Conservation (phyloP, 1,140 invertebrate species). For the Leptopilina boulardi region DNA sequence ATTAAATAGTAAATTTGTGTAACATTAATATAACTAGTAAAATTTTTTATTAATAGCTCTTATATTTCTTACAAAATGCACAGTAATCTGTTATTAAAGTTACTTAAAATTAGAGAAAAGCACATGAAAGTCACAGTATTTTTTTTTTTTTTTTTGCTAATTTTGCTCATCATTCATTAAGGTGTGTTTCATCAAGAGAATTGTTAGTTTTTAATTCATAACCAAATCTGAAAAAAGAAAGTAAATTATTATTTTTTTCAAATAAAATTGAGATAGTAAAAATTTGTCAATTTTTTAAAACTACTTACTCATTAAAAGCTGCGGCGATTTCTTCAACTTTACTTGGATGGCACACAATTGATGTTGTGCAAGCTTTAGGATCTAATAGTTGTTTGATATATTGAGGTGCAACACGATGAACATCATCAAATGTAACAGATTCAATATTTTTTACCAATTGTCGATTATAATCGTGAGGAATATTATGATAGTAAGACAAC, state of each 20-base stretch:
- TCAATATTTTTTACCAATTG: conserved; percentile 83
- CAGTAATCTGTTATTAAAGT: background rate
- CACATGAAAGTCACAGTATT: conserved; percentile 14
- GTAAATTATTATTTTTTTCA: conserved; percentile 38
- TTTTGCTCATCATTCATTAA: conserved; percentile 67
- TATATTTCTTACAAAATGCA: conserved; percentile 9
- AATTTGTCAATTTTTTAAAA: conserved; percentile 67
- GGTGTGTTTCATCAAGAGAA: conserved; percentile 77
- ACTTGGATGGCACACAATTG: conserved; percentile 86
- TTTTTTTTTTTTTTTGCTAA: conserved; percentile 30
- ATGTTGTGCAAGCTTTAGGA: conserved; percentile 77
- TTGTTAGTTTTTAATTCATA: conserved; percentile 74
- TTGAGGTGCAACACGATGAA: conserved; percentile 80
- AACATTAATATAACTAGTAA: background rate
- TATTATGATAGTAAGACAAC: conserved; percentile 82
- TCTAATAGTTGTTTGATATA: conserved; percentile 84
- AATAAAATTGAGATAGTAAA: conserved; percentile 38
- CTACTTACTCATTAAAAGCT: conserved; percentile 82
- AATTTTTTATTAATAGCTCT: background rate
- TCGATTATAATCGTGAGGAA: conserved; percentile 83
- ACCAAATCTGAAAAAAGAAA: conserved; percentile 71
- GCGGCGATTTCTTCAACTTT: conserved; percentile 82
- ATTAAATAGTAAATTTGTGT: background rate
- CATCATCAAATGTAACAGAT: conserved; percentile 80
- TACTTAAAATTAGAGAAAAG: background rate